Conservation (phyloP, 1,140 invertebrate species). For the Zaprionus tsacasi region DNA sequence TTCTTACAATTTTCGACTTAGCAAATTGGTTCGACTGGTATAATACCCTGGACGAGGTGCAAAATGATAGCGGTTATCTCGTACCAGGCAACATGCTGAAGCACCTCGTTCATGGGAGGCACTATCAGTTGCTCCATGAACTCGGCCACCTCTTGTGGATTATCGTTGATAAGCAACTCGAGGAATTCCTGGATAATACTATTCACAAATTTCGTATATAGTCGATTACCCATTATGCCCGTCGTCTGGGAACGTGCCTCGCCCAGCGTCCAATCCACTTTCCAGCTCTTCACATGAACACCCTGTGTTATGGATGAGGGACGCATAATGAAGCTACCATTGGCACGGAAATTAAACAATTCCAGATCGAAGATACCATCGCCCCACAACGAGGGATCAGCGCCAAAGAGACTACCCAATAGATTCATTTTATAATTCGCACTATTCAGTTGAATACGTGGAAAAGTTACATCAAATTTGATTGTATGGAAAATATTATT, state of each 20-base stretch:
- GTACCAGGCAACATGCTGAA: constrained; percentile 69
- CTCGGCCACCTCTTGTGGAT: constrained; percentile 55
- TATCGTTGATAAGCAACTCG: constrained; percentile 64
- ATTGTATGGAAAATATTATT: constrained; percentile 66
- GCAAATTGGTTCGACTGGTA: constrained; percentile 72
- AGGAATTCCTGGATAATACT: constrained; percentile 66
- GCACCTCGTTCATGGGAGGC: constrained; percentile 55
- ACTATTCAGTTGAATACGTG: constrained; percentile 50
- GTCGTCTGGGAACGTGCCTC: constrained; percentile 58
- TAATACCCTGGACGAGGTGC: constrained; percentile 57
- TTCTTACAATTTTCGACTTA: constrained; percentile 17
- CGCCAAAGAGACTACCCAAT: constrained; percentile 42
- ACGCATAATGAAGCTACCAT: constrained; percentile 71
- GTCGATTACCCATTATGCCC: constrained; percentile 56
- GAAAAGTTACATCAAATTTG: constrained; percentile 71
- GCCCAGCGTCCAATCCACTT: constrained; percentile 58
- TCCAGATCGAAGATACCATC: constrained; percentile 61
- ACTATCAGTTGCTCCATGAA: constrained; percentile 65
- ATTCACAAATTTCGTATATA: constrained; percentile 63
- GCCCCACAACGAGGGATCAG: constrained; percentile 47
- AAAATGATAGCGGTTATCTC: constrained; percentile 72
- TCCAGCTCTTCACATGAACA: constrained; percentile 55
- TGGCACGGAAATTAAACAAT: constrained; percentile 57
- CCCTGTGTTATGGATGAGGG: constrained; percentile 47
- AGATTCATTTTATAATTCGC: constrained; percentile 61